Evolutionary conservation across 1,140 invertebrate genomes (phyloP), one percentile per base, ranked within the genome.

Genomic region (Cotesia typhae): DNA sequence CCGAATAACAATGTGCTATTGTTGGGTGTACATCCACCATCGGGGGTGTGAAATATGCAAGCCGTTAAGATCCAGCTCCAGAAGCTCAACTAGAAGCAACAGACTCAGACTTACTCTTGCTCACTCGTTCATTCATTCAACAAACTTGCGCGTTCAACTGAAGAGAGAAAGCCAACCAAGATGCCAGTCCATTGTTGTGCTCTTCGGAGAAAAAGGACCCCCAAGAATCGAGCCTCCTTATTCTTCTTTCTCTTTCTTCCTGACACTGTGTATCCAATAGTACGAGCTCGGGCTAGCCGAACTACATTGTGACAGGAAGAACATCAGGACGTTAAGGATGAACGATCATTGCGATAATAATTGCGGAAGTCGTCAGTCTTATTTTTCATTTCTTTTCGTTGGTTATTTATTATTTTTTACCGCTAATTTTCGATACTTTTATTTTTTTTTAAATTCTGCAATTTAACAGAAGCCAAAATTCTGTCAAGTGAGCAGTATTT

Each of bases 41-140:
- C 76, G 75, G 76, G 51, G 75, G 75, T 75, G 77, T 80, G 78
- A 83, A 82, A 82, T 83, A 82, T 82, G 79, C 78, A 81, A 74
- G 78, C 78, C 74, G 74, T 80, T 80, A 79, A 80, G 78, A 80
- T 77, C 77, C 41, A 47, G 41, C 41, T 47, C 6, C 41, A 47
- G 41, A 47, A 47, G 41, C 41, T 9, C 6, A 47, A 47, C 6
- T 10, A 47, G 4, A 47, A 47, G 41, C 10, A 47, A 47, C 60
- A 52, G 72, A 74, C 69, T 76, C 38, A 71, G 73, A 75, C 70
- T 69, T 71, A 73, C 70, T 60, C 63, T 73, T 53, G 52, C 70
- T 67, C 66, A 59, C 17, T 38, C 64, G 5, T 41, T 17, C 14
- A 35, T 35, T n/a, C 36, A 36, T 12, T 10, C 28, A 10, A n/a